Base-by-base conservation (phyloP, 2,797 vertebrate genomes). In the Propithecus deckenii region DNA sequence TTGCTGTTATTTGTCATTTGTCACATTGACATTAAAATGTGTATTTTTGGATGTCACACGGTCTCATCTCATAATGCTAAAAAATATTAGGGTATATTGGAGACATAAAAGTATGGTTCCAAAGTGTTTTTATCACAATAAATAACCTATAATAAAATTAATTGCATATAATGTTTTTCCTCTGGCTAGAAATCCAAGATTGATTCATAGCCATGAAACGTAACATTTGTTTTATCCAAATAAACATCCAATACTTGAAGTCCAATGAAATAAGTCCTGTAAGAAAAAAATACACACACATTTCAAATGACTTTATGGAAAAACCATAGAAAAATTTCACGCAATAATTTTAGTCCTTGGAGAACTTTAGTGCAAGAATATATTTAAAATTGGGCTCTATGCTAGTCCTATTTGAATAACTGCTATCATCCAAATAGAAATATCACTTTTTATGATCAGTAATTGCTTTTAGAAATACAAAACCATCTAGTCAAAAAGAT, bases 111-210 rank as follows among this genome's bases (percentile, higher is more conserved):
- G 10, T 84, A 5, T 81, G 17, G 15, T 78, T 92, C 17, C 43
- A 80, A 93, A 86, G 52, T 10, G 83, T 52, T 86, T 91, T 83
- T 95, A 72, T 93, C 15, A 32, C 11, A 92, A 83, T 85, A 95
- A 94, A 93, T 92, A 96, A 52, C 13, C 15, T 35, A 74, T 17
- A 48, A 79, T 83, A 89, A 92, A 92, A 95, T 83, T 74, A 69
- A 89, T 63, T 57, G 75, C 28, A 46, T 95, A 43, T 79, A 69
- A 92, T 94, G 6, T 48, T 93, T 97, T 96, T 88, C n/a, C 15
- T 67, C 17, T 2, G n/a, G n/a, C 63, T 74, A 72, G 88, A 94
- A 86, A 92, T 80, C 43, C 86, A 25, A 89, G 18, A 79, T 93
- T 90, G 76, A 93, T 85, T 96, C 75, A 80, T 75, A 79, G n/a